These are phyloP conservation scores for Agriopis marginaria DNA, from an alignment of 2,888 invertebrate species.

Conservation along the genomic window DNA sequence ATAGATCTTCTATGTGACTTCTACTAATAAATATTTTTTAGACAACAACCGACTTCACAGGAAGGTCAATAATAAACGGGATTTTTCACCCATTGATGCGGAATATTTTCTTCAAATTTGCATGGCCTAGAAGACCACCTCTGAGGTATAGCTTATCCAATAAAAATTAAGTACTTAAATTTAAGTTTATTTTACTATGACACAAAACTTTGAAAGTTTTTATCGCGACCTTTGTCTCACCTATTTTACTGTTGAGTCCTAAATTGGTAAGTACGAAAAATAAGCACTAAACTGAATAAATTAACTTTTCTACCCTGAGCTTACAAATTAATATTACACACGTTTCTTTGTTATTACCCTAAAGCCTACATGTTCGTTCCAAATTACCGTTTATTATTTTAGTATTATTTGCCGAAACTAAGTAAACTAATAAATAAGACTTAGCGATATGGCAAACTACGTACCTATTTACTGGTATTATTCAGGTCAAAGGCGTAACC, in stretches of 20 bases:
- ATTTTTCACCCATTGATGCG: too few species aligned
- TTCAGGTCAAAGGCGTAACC: constrained; percentile 35
- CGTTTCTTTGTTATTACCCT: constrained; percentile 12
- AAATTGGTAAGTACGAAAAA: background rate
- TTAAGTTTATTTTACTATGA: background rate
- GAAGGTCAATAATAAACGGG: too few species aligned
- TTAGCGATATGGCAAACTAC: constrained; percentile 33
- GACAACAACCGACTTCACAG: too few species aligned
- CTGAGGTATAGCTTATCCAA: too few species aligned
- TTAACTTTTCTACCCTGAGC: background rate
- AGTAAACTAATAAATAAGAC: constrained; percentile 40
- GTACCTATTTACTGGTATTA: constrained; percentile 15
- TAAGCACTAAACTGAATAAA: constrained; percentile 2
- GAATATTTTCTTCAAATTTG: too few species aligned
- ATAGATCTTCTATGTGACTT: too few species aligned
- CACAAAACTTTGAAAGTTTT: too few species aligned
- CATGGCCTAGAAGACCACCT: too few species aligned
- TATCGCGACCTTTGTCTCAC: constrained; percentile 5
- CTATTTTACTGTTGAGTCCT: background rate
- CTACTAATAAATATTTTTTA: too few species aligned
- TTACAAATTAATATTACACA: constrained; percentile 6
- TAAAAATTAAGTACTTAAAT: too few species aligned
- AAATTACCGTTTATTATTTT: constrained; percentile 21
- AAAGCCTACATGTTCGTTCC: constrained; percentile 26
- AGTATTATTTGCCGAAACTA: constrained; percentile 24